Conservation (phyloP, 2,888 invertebrate species). For the Pteria penguin region DNA sequence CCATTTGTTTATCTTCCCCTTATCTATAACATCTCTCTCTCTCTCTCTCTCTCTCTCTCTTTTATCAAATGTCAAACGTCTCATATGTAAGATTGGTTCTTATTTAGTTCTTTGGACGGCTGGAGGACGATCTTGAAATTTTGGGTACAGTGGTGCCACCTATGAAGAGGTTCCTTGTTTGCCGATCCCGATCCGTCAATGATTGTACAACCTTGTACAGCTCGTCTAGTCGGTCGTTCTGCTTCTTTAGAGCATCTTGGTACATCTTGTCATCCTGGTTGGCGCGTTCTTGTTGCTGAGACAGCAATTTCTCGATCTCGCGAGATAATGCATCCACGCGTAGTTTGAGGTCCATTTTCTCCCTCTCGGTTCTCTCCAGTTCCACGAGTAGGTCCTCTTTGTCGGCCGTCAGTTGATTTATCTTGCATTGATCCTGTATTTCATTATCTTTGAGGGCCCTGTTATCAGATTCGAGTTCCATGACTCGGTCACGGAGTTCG, state of each 20-base stretch:
- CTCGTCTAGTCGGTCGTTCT: constrained; percentile 44
- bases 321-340: constrained; percentile 39
- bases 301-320: constrained; percentile 41
- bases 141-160: constrained; percentile 38
- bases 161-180: constrained; percentile 40
- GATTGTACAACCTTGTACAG: constrained; percentile 45
- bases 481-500: constrained; percentile 34
- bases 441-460: constrained; percentile 44
- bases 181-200: constrained; percentile 39
- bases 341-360: constrained; percentile 40
- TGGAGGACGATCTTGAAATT: constrained; percentile 8
- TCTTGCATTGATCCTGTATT: constrained; percentile 39
- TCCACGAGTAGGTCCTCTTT: constrained; percentile 42
- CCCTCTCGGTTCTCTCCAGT: constrained; percentile 40
- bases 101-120: background rate
- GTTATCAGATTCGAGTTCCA: constrained; percentile 43
- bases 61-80: no score
- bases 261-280: constrained; percentile 39
- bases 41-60: no score
- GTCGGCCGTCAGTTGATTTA: constrained; percentile 37
- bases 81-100: no score
- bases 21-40: no score
- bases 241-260: constrained; percentile 43
- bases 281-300: constrained; percentile 40
- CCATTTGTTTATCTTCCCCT: no score